Conservation (phyloP, 2,113 vertebrate genomes). For the Oreochromis tanganicae region DNA sequence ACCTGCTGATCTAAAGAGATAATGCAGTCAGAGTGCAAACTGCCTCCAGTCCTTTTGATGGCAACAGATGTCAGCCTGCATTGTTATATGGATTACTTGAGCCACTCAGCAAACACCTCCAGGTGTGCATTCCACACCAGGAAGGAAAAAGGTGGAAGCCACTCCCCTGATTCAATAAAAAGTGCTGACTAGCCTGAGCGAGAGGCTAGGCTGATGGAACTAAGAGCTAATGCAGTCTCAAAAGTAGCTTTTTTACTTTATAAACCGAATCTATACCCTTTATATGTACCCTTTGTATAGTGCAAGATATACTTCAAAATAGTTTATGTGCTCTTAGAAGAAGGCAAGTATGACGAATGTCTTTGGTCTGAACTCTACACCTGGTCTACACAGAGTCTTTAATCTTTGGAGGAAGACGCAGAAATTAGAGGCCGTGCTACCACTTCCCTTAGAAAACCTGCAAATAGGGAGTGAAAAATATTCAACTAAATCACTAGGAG, state of each 20-base stretch:
- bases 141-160: conserved; percentile 42
- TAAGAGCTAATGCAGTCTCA: background rate
- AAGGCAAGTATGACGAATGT: conserved; percentile 7
- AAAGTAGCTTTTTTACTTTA: background rate
- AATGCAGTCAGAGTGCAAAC: conserved; percentile 23
- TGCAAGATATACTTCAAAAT: background rate
- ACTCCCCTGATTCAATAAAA: conserved; percentile 54
- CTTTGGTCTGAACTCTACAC: conserved; percentile 52
- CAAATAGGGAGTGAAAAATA: conserved; percentile 13
- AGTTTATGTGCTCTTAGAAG: background rate
- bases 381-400: conserved; percentile 65
- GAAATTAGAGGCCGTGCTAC: conserved; percentile 63
- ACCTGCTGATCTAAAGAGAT: conserved; percentile 2
- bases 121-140: conserved; percentile 72
- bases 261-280: background rate
- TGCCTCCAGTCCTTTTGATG: conserved; percentile 28
- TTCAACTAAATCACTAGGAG: conserved; percentile 32
- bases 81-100: conserved; percentile 67
- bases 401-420: conserved; percentile 61
- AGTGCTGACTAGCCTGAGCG: background rate
- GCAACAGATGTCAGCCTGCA: conserved; percentile 63
- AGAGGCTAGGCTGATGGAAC: background rate
- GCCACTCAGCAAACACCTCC: conserved; percentile 67
- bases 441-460: conserved; percentile 32
- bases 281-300: background rate